These are phyloP conservation scores for Monopis laevigella DNA, from an alignment of 2,888 invertebrate genomes.

Conservation along the genomic window DNA sequence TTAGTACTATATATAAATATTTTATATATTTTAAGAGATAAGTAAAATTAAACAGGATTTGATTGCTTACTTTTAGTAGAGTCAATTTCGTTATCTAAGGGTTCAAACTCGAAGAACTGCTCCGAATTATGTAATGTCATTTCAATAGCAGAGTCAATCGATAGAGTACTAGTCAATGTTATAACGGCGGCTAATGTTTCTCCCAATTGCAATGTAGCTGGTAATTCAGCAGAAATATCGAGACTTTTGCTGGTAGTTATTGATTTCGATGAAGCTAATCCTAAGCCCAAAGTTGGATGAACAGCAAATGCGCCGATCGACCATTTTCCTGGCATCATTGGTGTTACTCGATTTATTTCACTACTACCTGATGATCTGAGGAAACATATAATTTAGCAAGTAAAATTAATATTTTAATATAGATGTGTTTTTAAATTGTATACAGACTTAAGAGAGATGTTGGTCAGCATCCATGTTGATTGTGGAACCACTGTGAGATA, in stretches of 20 bases:
- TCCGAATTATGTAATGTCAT: constrained; percentile 86
- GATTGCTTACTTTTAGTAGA: constrained; percentile 76
- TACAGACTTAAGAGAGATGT: constrained; percentile 78
- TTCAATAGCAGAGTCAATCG: constrained; percentile 78
- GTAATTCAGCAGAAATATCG: constrained; percentile 86
- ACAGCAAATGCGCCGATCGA: constrained; percentile 54
- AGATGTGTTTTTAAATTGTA: neutral
- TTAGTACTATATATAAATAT: constrained; percentile 9
- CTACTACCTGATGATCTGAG: constrained; percentile 32
- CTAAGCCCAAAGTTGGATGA: constrained; percentile 51
- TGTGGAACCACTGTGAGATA: constrained; percentile 78
- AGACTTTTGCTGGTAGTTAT: constrained; percentile 70
- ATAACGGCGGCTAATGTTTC: constrained; percentile 91
- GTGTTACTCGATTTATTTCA: constrained; percentile 44
- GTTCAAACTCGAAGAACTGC: constrained; percentile 83
- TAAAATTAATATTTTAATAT: neutral
- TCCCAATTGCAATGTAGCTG: constrained; percentile 87
- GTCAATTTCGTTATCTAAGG: constrained; percentile 79
- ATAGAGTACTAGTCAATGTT: constrained; percentile 88
- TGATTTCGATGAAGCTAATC: constrained; percentile 39
- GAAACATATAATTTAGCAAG: neutral
- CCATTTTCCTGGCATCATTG: constrained; percentile 39
- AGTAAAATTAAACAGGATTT: neutral
- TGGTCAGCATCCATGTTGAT: constrained; percentile 85
- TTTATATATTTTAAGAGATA: neutral